These are phyloP conservation scores for Sebastes flavidus DNA, from an alignment of 2,797 vertebrate genomes.

Conservation along the genomic window DNA sequence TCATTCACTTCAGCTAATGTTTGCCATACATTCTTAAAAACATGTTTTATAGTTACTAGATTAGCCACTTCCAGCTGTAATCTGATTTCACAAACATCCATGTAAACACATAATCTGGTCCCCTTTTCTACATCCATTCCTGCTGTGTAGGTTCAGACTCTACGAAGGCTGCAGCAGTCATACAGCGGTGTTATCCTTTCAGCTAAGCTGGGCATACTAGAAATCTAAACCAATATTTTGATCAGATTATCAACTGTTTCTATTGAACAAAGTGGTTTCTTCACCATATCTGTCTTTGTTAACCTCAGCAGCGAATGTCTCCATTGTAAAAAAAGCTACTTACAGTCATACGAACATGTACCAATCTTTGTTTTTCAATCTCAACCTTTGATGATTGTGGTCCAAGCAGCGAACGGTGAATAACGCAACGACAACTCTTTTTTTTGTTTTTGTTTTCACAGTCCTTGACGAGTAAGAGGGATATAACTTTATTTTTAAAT, in stretches of 20 bases:
- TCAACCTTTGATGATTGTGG: slow-evolving; percentile 12
- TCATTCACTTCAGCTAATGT: neutral
- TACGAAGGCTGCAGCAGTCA: neutral
- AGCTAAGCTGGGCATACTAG: neutral
- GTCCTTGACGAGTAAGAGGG: slow-evolving; percentile 87
- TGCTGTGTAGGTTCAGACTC: neutral
- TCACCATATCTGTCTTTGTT: slow-evolving; percentile 16
- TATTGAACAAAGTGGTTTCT: neutral
- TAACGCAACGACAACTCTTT: slow-evolving; percentile 12
- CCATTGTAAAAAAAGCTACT: slow-evolving; percentile 14
- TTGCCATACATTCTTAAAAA: neutral
- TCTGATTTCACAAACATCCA: neutral
- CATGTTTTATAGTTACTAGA: neutral
- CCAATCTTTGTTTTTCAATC: slow-evolving; percentile 9
- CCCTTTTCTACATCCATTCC: neutral
- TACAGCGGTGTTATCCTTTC: neutral
- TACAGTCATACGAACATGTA: neutral
- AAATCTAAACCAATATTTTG: neutral
- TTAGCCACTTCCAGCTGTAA: neutral
- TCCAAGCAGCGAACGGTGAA: slow-evolving; percentile 31
- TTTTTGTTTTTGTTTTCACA: slow-evolving; percentile 76
- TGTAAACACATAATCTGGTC: neutral
- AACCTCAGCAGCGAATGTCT: slow-evolving; percentile 51
- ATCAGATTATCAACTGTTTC: too few species aligned
- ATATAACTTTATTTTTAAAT: slow-evolving; percentile 99